Conservation (phyloP, 2,797 vertebrate genomes). For the Pangasius larnaudii region DNA sequence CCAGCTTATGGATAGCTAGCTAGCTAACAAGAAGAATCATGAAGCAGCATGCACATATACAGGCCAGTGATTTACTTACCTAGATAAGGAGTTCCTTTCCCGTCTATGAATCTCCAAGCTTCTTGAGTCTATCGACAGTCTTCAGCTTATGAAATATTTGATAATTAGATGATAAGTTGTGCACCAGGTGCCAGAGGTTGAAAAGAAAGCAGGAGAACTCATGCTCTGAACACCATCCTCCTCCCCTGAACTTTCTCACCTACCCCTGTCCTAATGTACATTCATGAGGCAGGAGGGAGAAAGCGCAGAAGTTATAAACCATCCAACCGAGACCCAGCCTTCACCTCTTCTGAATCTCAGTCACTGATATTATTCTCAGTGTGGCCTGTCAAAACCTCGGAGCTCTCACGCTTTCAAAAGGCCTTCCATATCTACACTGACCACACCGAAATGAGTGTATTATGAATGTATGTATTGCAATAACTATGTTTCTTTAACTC, state of each 20-base stretch:
- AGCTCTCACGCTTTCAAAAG: neutral
- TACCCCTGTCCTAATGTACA: neutral
- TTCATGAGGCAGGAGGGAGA: slow-evolving; percentile 26
- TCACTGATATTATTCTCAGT: neutral
- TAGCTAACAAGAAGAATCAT: neutral
- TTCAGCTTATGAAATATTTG: neutral
- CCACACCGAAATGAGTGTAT: neutral
- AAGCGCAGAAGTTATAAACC: slow-evolving; percentile 1
- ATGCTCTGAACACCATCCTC: neutral
- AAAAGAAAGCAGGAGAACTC: neutral
- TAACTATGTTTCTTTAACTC: neutral
- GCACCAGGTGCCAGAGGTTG: neutral
- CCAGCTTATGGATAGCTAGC: neutral
- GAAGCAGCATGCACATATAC: neutral
- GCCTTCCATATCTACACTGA: neutral
- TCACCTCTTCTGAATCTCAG: neutral
- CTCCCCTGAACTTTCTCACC: neutral
- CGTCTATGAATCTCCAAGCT: neutral
- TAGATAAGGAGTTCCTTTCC: neutral
- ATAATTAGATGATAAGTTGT: neutral
- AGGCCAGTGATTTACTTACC: neutral
- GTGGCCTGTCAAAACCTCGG: neutral
- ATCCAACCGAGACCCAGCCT: slow-evolving; percentile 20
- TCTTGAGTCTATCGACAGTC: neutral
- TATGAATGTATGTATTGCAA: neutral